Evolutionary conservation across 2,888 invertebrate genomes (phyloP).

Genomic region (Microplitis deprimator): DNA sequence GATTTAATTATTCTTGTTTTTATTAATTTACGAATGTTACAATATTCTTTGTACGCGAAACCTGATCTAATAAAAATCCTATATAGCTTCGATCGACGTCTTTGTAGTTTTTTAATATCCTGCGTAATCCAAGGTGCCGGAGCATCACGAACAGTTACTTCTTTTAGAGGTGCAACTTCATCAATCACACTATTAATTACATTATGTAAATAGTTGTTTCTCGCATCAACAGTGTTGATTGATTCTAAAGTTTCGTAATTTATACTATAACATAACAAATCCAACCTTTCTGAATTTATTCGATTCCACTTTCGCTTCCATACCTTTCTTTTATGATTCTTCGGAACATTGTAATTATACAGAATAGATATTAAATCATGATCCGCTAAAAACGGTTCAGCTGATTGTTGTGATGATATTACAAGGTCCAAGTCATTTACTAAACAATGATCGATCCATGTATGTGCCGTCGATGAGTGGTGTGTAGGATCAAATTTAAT

Average conservation of each 20-base stretch:
- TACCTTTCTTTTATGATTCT: neutral
- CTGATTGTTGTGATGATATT: neutral
- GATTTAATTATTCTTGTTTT: neutral
- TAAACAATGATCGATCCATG: neutral
- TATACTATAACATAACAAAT: too few relatives aligned
- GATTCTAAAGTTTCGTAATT: too few relatives aligned
- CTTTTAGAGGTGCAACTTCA: neutral
- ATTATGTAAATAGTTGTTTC: neutral
- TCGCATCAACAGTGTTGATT: neutral
- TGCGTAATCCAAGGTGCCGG: neutral
- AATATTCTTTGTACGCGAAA: neutral
- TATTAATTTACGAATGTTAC: neutral
- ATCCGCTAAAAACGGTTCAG: conserved; percentile 18
- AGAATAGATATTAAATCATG: conserved; percentile 23
- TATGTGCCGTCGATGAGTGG: conserved; percentile 6
- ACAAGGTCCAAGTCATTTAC: too few relatives aligned
- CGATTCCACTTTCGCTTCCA: neutral
- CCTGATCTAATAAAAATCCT: neutral
- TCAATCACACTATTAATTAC: neutral
- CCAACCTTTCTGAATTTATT: neutral
- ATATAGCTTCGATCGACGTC: neutral
- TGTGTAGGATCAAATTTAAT: conserved; percentile 18
- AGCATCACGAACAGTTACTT: neutral
- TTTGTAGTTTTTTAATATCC: neutral
- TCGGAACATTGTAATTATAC: neutral